Percentiles rank a stretch among this genome's conserved stretches.
Evolutionary conservation across 2,797 vertebrate species (phyloP).

Genomic region (Propithecus deckenii): DNA sequence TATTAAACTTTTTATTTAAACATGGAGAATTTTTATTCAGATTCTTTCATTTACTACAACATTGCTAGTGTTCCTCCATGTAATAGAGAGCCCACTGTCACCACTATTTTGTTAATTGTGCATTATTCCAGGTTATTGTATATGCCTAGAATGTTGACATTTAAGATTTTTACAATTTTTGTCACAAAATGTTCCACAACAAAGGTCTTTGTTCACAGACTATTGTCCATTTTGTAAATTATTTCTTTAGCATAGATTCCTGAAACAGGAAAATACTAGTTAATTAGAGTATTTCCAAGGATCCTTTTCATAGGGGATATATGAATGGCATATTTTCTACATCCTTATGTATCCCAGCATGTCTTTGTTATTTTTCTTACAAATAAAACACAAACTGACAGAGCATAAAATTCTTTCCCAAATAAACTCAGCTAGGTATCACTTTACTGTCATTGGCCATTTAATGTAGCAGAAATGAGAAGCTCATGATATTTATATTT

Average conservation of each 20-base stretch:
- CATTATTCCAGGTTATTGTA: background rate
- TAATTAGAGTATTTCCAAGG: conserved; percentile 8
- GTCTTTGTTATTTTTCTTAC: conserved; percentile 41
- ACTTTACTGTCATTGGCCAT: conserved; percentile 35
- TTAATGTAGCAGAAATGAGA: conserved; percentile 52
- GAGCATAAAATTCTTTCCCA: conserved; percentile 48
- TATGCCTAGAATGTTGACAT: background rate
- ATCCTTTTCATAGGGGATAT: background rate
- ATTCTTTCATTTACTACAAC: background rate
- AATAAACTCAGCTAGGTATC: conserved; percentile 50
- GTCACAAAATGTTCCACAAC: background rate
- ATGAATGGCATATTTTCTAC: conserved; percentile 9
- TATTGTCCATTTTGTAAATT: background rate
- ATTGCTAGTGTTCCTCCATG: background rate
- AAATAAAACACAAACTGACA: conserved; percentile 27
- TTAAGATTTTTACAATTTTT: background rate
- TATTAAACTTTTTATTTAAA: background rate
- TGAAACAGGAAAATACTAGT: conserved; percentile 8
- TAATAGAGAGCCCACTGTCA: background rate
- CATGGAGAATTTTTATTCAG: background rate
- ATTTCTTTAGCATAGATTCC: conserved; percentile 27
- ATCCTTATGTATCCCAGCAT: background rate
- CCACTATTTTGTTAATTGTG: background rate
- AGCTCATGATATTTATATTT: conserved; percentile 25
- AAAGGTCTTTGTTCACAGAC: background rate